Percentiles rank a stretch among this genome's conserved stretches.
Evolutionary conservation across 1,140 invertebrate genomes (phyloP).

Genomic region (Meloidogyne floridensis): DNA sequence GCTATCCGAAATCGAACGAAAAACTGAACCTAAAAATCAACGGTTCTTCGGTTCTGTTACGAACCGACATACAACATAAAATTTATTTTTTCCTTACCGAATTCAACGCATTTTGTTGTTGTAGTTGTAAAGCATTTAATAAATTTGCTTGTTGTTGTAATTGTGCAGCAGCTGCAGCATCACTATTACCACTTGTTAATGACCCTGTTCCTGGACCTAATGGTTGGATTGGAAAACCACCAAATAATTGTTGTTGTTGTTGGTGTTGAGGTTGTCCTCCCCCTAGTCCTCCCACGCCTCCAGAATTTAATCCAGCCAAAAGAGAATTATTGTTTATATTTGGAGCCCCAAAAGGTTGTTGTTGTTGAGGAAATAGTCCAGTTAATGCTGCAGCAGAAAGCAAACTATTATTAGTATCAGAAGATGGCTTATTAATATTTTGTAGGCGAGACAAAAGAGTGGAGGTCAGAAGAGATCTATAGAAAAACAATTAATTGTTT

Average conservation of each 20-base stretch:
- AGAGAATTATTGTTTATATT: background rate
- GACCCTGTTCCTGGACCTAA: slow-evolving; percentile 23
- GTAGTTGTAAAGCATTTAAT: background rate
- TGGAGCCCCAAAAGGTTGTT: slow-evolving; percentile 3
- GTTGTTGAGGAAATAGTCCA: background rate
- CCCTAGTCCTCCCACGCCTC: background rate
- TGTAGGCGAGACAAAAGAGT: slow-evolving; percentile 5
- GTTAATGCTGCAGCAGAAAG: slow-evolving; percentile 1
- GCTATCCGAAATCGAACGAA: no score
- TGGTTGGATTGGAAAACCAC: slow-evolving; percentile 30
- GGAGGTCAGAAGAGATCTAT: background rate
- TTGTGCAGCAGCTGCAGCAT: slow-evolving; percentile 20
- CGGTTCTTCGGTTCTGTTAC: no score
- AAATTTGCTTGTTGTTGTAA: slow-evolving; percentile 21
- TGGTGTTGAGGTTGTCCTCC: background rate
- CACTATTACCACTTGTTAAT: slow-evolving; percentile 24
- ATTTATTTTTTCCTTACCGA: background rate
- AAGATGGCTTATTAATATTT: background rate
- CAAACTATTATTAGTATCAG: background rate
- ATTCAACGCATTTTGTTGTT: slow-evolving; percentile 4
- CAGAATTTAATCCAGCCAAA: background rate
- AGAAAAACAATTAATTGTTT: background rate
- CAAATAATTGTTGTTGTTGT: slow-evolving; percentile 7
- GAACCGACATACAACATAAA: no score
- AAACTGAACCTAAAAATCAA: no score